Percentiles rank a stretch among this genome's conserved stretches.
Conservation (phyloP, 2,888 invertebrate genomes). For the Chalcosyrphus nemorum region DNA sequence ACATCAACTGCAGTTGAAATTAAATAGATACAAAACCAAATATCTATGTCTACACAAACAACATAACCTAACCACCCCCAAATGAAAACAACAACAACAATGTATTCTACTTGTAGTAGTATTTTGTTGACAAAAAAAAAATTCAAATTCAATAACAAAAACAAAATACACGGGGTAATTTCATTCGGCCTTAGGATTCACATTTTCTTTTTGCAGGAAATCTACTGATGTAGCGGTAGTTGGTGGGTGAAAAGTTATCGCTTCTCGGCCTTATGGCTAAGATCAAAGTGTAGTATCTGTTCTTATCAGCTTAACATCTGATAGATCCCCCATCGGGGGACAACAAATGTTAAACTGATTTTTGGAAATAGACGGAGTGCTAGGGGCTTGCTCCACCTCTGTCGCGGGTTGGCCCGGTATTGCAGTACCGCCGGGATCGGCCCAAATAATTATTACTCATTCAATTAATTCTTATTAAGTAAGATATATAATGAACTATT, state of each 20-base stretch:
- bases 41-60: not conserved
- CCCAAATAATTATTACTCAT: slow-evolving; percentile 74
- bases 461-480: not conserved
- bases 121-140: not conserved
- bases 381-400: slow-evolving; percentile 87
- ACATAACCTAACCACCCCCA: not conserved
- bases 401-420: slow-evolving; percentile 87
- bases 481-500: too few relatives aligned
- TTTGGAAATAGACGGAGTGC: slow-evolving; percentile 84
- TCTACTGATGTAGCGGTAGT: not conserved
- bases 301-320: slow-evolving; percentile 89
- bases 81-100: not conserved
- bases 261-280: slow-evolving; percentile 85
- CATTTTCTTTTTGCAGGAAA: not conserved
- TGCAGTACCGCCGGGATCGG: slow-evolving; percentile 86
- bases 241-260: slow-evolving; percentile 79
- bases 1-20: not conserved
- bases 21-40: not conserved
- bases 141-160: slow-evolving; percentile 5
- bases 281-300: slow-evolving; percentile 87
- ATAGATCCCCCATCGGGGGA: slow-evolving; percentile 84
- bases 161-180: slow-evolving; percentile 4
- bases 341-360: slow-evolving; percentile 85
- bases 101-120: too few relatives aligned
- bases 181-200: slow-evolving; percentile 18